Evolutionary conservation across 2,113 vertebrate genomes (phyloP), one percentile per base, ranked within the genome.

Genomic region (Pteronura brasiliensis): DNA sequence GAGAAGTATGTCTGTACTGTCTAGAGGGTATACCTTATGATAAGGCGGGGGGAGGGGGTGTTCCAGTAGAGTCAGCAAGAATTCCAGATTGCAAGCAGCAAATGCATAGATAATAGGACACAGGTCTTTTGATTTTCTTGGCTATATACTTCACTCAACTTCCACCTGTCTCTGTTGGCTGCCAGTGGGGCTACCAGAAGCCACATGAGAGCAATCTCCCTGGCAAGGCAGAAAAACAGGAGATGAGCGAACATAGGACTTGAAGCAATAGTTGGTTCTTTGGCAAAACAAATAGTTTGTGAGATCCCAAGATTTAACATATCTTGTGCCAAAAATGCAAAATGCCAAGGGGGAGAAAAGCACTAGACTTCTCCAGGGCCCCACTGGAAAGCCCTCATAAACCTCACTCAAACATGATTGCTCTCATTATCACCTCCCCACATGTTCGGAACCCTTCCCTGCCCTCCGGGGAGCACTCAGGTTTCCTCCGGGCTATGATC

Each of bases 291-390:
- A 98, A 89, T 69, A 92, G 52, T 82, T 85, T 76, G 81, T 52
- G 93, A 97, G 97, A 86, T 96, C 95, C 93, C 74, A 95, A 97
- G 61, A 7, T 74, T 93, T 84, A 79, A 94, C 67, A 31, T 44
- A 91, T 88, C 95, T 91, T 57, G 77, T 96, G 91, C 96, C 97
- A 96, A 97, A 96, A 95, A 85, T 84, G 83, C 95, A 97, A 93
- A 94, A 93, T 95, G 82, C 93, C 96, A 97, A 97, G 91, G 95
- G 93, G 72, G 90, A 95, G 92, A 59, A 95, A 97, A 97, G 96
- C 74, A 57, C 93, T 89, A 79, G 79, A 63, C 91, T 95, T 89
- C 95, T 97, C 82, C 77, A 95, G 94, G 85, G 91, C 77, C 82
- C 49, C 59, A 44, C 57, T 47, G 7, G 71, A 85, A 67, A 97